phyloP scores from a whole-genome alignment of 2,113 vertebrate species.

The Brienomyrus longianalis region DNA sequence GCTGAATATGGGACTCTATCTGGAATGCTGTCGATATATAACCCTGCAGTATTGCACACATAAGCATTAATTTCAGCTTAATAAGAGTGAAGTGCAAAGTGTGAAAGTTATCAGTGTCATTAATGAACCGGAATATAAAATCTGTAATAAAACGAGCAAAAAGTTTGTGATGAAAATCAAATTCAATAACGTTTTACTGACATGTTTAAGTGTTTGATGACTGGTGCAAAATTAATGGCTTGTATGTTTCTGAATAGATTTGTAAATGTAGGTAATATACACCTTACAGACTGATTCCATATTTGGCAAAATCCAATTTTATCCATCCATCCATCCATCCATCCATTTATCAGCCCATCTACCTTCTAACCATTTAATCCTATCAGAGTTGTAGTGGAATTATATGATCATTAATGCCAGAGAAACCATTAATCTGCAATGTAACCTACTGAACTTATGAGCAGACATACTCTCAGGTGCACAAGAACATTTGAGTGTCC shows the following conservation, averaged over 20 bases:
- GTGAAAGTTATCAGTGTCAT: not conserved
- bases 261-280: not conserved
- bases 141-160: not conserved
- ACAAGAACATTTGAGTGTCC: not conserved
- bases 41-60: not conserved
- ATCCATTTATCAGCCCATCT: not conserved
- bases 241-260: not conserved
- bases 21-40: not conserved
- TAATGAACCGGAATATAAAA: not conserved
- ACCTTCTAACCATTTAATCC: not conserved
- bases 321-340: not conserved
- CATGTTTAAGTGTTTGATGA: not conserved
- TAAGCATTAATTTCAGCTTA: not conserved
- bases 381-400: not conserved
- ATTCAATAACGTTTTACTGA: not conserved
- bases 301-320: not conserved
- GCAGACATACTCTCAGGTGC: not conserved
- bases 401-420: not conserved
- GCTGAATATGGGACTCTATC: not conserved
- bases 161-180: not conserved
- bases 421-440: not conserved
- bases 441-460: not conserved
- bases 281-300: not conserved
- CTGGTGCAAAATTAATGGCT: not conserved
- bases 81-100: not conserved